Base-by-base conservation (phyloP, 2,113 vertebrate genomes). In the Pomatorhinus ruficollis region DNA sequence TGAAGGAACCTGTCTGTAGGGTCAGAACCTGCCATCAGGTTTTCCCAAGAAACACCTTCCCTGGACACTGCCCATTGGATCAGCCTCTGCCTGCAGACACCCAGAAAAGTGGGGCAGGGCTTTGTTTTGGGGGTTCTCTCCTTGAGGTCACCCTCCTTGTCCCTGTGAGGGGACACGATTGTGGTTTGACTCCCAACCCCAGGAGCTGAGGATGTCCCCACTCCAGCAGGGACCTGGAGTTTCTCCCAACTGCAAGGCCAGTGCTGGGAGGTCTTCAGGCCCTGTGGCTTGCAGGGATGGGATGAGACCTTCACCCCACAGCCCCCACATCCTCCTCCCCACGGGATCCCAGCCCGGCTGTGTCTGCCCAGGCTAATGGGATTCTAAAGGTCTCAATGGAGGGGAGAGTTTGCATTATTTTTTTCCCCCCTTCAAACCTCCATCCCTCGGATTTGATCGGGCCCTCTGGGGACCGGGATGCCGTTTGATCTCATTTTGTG, bases 401-500 rank as follows among this genome's bases (percentile, higher is more conserved):
- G 74, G 71, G 44, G 10, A 44, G 82, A 94, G n/a, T 60, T 80
- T 72, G 49, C 83, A 27, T 59, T 57, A 60, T 81, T 64, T 47
- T 49, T 25, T 12, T 17, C 64, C 64, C 57, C 64, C 57, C 87
- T 75, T 91, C 92, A 6, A 56, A 92, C 70, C 70, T 80, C 94
- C 95, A 82, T 83, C 40, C 54, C 91, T 96, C 77, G 53, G 95
- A 93, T 97, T 82, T 96, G 79, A 95, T 87, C 21, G 6, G 81
- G 53, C 54, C 84, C 89, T 93, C 95, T 78, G 95, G 95, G 96
- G 96, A 91, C 61, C 44, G 4, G 6, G 22, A 39, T n/a, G 96
- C 95, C 78, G 89, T 96, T 96, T 87, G 94, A 97, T 95, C 37
- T 97, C 96, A 93, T 96, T 96, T 96, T 90, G 92, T 94, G 90